Conservation (phyloP, 35 echinoderm and acorn worm genomes). For the Stichopus chloronotus region DNA sequence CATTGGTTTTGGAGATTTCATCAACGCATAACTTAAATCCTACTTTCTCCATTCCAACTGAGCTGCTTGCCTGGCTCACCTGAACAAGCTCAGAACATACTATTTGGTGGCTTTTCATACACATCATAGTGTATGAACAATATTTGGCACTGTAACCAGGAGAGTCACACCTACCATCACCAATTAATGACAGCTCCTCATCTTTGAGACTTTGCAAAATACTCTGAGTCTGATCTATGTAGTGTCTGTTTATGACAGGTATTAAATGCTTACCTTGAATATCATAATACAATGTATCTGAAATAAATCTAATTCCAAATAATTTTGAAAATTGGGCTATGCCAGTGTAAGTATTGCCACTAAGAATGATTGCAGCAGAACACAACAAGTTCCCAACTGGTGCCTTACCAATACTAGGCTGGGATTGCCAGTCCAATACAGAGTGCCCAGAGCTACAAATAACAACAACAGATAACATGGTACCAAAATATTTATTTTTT, state of each 20-base stretch:
- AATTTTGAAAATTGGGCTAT: neutral
- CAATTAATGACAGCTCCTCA: neutral
- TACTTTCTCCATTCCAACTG: slow-evolving; percentile 46
- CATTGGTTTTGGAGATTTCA: neutral
- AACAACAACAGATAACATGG: slow-evolving; percentile 31
- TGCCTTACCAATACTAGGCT: slow-evolving; percentile 34
- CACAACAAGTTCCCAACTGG: slow-evolving; percentile 55
- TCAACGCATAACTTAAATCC: neutral
- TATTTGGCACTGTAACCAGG: slow-evolving; percentile 65
- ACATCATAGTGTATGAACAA: slow-evolving; percentile 64
- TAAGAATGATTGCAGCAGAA: slow-evolving; percentile 41
- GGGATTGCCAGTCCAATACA: slow-evolving; percentile 39
- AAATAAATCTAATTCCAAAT: slow-evolving; percentile 40
- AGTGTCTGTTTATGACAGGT: slow-evolving; percentile 48
- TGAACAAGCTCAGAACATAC: slow-evolving; percentile 37
- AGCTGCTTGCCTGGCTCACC: slow-evolving; percentile 36
- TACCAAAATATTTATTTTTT: neutral
- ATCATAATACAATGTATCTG: slow-evolving; percentile 44
- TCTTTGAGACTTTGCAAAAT: neutral
- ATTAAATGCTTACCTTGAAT: slow-evolving; percentile 47
- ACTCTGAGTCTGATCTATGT: neutral
- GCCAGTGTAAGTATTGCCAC: slow-evolving; percentile 43
- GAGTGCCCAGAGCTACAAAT: slow-evolving; percentile 20
- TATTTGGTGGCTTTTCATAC: slow-evolving; percentile 29
- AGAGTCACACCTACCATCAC: slow-evolving; percentile 62